Conservation (phyloP, 1,140 invertebrate genomes). For the Pogonus chalceus region DNA sequence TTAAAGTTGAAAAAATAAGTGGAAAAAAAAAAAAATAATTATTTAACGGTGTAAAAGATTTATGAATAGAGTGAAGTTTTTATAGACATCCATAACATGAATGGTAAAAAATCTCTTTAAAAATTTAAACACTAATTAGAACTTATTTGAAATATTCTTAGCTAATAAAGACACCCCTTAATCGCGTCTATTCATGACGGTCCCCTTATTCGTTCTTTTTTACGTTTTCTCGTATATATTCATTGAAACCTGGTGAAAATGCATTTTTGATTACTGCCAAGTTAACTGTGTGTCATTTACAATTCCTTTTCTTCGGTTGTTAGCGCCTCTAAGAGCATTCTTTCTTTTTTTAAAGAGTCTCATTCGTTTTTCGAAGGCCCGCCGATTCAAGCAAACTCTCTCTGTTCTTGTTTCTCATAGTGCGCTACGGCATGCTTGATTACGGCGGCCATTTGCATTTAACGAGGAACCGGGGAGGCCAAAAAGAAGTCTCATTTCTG, state of each 20-base stretch:
- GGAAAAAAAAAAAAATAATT: no score
- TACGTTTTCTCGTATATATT: not conserved
- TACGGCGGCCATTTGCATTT: slow-evolving; percentile 26
- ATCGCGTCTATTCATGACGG: not conserved
- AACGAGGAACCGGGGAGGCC: slow-evolving; percentile 18
- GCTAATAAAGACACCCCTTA: not conserved
- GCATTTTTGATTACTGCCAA: slow-evolving; percentile 4
- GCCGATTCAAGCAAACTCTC: not conserved
- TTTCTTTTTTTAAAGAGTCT: not conserved
- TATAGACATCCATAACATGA: no score
- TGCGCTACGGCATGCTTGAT: slow-evolving; percentile 17
- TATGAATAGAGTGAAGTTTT: no score
- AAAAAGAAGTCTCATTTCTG: slow-evolving; percentile 23
- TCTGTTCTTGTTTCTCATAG: slow-evolving; percentile 4
- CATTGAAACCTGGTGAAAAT: not conserved
- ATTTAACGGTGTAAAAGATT: no score
- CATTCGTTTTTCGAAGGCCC: not conserved
- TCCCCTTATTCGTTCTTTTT: not conserved
- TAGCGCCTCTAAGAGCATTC: not conserved
- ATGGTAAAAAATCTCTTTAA: no score
- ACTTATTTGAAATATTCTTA: not conserved
- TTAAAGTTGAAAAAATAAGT: no score
- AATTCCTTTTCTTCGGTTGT: slow-evolving; percentile 4
- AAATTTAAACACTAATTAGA: not conserved
- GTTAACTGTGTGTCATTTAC: slow-evolving; percentile 1